A percentile compares a stretch with the other conserved stretches of the same genome.
These are phyloP conservation scores for Tupiocoris notatus DNA, from an alignment of 2,888 invertebrate genomes.

Conservation along the genomic window DNA sequence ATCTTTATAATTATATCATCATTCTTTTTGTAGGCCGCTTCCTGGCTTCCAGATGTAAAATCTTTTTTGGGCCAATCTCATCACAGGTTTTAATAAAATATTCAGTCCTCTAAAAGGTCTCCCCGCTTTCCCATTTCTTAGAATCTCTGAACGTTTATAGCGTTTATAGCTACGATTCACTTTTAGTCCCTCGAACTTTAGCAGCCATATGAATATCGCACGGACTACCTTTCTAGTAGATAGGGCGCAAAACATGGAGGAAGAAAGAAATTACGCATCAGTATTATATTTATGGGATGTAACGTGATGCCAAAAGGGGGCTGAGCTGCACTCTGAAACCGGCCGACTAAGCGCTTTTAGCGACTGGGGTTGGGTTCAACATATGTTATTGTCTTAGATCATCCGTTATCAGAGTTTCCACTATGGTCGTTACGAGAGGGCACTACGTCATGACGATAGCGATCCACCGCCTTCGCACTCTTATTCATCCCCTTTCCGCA, in stretches of 20 bases:
- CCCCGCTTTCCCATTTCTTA: too few species aligned
- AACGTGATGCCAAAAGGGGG: neutral
- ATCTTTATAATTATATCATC: too few species aligned
- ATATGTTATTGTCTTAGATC: constrained; percentile 45
- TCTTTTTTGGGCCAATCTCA: neutral
- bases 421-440: constrained; percentile 40
- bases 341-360: constrained; percentile 33
- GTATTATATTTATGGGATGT: neutral
- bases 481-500: constrained; percentile 33
- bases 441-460: constrained; percentile 36
- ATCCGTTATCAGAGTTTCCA: constrained; percentile 43
- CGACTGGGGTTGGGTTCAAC: constrained; percentile 21
- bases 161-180: neutral
- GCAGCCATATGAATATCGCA: too few species aligned
- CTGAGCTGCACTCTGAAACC: constrained; percentile 15
- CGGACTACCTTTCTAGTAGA: too few species aligned
- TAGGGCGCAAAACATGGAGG: neutral
- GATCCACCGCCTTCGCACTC: constrained; percentile 22
- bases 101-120: too few species aligned
- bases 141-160: too few species aligned
- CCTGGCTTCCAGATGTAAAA: too few species aligned
- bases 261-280: neutral
- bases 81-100: too few species aligned
- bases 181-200: neutral
- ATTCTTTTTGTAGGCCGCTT: too few species aligned